Conservation (phyloP, 2,888 invertebrate genomes). For the Drosophila borborema region DNA sequence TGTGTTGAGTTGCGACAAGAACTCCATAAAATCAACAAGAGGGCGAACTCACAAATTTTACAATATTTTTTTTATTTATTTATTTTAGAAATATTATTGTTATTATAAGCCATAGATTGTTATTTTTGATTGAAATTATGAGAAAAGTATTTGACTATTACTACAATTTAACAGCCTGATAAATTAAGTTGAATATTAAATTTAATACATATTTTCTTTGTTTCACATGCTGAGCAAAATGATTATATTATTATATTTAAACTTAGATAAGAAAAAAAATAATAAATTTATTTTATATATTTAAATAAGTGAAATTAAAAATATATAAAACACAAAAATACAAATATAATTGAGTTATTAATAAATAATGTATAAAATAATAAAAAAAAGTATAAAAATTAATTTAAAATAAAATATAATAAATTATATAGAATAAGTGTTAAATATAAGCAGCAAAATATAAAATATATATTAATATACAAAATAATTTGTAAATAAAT, state of each 20-base stretch:
- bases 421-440: background rate
- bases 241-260: too few relatives aligned
- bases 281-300: too few relatives aligned
- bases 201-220: too few relatives aligned
- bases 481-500: background rate
- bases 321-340: too few relatives aligned
- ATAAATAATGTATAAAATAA: too few relatives aligned
- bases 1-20: constrained; percentile 64
- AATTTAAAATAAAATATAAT: background rate
- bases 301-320: too few relatives aligned
- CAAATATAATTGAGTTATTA: too few relatives aligned
- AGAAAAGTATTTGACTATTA: background rate
- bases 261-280: too few relatives aligned
- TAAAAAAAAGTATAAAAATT: too few relatives aligned
- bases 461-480: background rate
- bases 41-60: constrained; percentile 41
- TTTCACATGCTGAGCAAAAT: too few relatives aligned
- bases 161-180: background rate
- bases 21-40: constrained; percentile 57
- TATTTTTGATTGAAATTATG: background rate
- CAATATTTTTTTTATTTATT: background rate
- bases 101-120: background rate
- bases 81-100: background rate
- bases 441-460: background rate
- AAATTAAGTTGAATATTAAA: background rate